phyloP scores from a whole-genome alignment of 2,888 invertebrate genomes.

The Leptinotarsa juncta region DNA sequence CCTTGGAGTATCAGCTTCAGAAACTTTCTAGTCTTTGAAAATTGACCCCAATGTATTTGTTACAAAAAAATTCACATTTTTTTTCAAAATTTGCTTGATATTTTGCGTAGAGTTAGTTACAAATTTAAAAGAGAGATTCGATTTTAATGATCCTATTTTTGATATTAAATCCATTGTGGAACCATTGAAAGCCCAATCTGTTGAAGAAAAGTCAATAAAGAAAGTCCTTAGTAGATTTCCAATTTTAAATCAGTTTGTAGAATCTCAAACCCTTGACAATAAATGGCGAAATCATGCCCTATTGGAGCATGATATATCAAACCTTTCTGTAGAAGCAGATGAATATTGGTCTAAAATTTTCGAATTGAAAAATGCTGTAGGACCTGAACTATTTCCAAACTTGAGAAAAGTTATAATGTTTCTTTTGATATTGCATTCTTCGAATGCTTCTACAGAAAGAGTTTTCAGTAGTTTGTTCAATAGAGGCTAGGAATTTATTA shows the following conservation, averaged over 20 bases:
- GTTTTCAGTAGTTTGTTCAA: slow-evolving; percentile 31
- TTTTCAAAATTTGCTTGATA: slow-evolving; percentile 18
- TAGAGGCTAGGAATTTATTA: slow-evolving; percentile 42
- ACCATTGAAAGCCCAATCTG: slow-evolving; percentile 26
- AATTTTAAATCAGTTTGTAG: slow-evolving; percentile 33
- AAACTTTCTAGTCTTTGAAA: slow-evolving; percentile 22
- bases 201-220: slow-evolving; percentile 25
- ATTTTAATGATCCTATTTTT: slow-evolving; percentile 24
- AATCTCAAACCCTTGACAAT: slow-evolving; percentile 34
- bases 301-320: not conserved
- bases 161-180: slow-evolving; percentile 27
- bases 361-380: slow-evolving; percentile 33
- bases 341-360: slow-evolving; percentile 33
- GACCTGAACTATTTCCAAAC: slow-evolving; percentile 20
- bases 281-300: slow-evolving; percentile 33
- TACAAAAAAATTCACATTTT: slow-evolving; percentile 8
- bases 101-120: slow-evolving; percentile 26
- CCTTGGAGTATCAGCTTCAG: slow-evolving; percentile 23
- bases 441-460: slow-evolving; percentile 33
- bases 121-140: slow-evolving; percentile 28
- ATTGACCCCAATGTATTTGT: not conserved
- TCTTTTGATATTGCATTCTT: slow-evolving; percentile 31
- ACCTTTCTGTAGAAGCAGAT: not conserved
- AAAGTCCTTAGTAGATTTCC: slow-evolving; percentile 29
- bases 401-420: slow-evolving; percentile 28